Conservation (phyloP, 2,797 vertebrate genomes). For the Fratercula arctica region DNA sequence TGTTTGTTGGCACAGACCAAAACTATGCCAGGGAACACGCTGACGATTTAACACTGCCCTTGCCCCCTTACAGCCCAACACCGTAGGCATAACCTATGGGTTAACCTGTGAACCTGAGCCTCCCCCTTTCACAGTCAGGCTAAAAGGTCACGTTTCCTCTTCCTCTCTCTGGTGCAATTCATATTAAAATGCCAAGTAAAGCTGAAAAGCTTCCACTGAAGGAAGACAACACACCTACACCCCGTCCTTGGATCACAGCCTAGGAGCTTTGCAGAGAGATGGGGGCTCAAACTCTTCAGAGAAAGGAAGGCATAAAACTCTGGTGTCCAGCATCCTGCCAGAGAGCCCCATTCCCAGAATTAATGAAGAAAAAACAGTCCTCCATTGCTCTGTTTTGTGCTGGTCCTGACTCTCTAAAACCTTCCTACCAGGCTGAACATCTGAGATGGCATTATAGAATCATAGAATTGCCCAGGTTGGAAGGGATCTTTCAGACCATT, state of each 20-base stretch:
- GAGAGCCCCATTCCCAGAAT: background rate
- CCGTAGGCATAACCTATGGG: background rate
- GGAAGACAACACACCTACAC: background rate
- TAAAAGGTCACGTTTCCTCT: background rate
- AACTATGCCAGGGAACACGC: background rate
- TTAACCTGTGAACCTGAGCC: too few species aligned
- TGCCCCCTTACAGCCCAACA: background rate
- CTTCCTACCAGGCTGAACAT: background rate
- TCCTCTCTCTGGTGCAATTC: background rate
- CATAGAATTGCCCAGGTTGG: too few species aligned
- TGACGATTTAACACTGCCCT: background rate
- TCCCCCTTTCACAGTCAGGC: background rate
- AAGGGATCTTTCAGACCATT: too few species aligned
- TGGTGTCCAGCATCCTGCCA: background rate
- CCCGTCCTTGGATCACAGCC: background rate
- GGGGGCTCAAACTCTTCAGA: background rate
- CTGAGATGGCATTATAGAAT: background rate
- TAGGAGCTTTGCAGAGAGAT: background rate
- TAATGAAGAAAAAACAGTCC: background rate
- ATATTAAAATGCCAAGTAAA: background rate
- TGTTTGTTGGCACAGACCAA: background rate
- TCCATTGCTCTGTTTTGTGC: background rate
- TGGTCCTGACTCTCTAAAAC: fast-evolving
- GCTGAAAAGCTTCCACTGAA: background rate
- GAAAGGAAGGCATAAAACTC: background rate